These are phyloP conservation scores for Forpus xanthops DNA, from an alignment of 2,797 vertebrate species.

Conservation along the genomic window DNA sequence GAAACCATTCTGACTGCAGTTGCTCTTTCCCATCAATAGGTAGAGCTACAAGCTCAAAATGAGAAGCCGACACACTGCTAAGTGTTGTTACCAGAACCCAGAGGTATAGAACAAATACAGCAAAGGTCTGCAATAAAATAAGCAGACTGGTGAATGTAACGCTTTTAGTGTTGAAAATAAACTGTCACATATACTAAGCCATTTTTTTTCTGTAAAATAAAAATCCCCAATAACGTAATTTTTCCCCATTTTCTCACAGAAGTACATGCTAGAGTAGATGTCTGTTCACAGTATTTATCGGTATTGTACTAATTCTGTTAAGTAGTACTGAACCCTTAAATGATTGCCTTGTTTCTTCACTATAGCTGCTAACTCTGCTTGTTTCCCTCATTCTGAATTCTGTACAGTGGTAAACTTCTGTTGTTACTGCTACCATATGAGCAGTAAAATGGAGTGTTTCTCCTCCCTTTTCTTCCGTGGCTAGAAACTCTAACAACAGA, in stretches of 20 bases:
- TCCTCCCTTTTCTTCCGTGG: not conserved
- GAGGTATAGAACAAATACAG: not conserved
- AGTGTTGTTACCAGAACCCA: not conserved
- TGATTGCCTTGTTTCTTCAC: not conserved
- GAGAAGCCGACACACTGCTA: not conserved
- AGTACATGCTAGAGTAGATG: not conserved
- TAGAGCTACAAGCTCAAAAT: conserved; percentile 48
- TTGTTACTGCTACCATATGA: not conserved
- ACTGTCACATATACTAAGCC: not conserved
- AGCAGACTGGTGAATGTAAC: not conserved
- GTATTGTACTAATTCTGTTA: not conserved
- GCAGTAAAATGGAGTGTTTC: not conserved
- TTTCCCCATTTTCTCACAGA: not conserved
- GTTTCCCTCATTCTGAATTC: not conserved
- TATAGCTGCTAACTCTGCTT: not conserved
- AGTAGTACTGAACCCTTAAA: not conserved
- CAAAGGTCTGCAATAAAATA: not conserved
- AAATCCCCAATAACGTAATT: not conserved
- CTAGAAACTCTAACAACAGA: not conserved
- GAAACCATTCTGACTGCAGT: not conserved
- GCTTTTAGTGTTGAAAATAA: not conserved
- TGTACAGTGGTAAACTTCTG: not conserved
- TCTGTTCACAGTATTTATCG: not conserved
- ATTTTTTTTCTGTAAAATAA: not conserved
- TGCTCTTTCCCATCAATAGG: conserved; percentile 49